Evolutionary conservation across 2,888 invertebrate genomes (phyloP).

Genomic region (Stenolophus ochropezus): DNA sequence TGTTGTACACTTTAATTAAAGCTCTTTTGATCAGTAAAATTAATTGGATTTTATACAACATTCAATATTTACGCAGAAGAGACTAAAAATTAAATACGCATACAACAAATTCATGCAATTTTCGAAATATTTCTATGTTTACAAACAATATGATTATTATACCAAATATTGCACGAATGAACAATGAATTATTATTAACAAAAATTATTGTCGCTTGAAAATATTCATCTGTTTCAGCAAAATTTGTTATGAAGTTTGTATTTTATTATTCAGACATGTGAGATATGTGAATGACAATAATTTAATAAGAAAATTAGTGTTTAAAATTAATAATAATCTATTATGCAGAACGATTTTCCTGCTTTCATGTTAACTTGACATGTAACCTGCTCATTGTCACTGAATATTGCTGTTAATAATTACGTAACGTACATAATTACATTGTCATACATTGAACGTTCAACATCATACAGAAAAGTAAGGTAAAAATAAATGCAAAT

Average conservation of each 20-base stretch:
- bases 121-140: too few species aligned
- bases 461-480: not conserved
- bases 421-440: not conserved
- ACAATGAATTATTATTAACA: too few species aligned
- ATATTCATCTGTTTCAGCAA: too few species aligned
- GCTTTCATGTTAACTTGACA: slow-evolving; percentile 3
- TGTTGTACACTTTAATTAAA: not conserved
- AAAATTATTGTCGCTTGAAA: too few species aligned
- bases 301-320: not conserved
- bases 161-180: too few species aligned
- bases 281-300: not conserved
- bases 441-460: not conserved
- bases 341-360: slow-evolving; percentile 9
- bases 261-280: too few species aligned
- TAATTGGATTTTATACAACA: not conserved
- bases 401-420: not conserved
- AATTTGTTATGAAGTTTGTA: too few species aligned
- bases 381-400: not conserved
- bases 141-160: not conserved
- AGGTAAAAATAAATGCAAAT: not conserved
- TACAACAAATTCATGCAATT: not conserved
- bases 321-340: slow-evolving; percentile 5
- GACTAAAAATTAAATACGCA: not conserved
- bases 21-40: not conserved
- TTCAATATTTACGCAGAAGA: not conserved